Evolutionary conservation across 2,113 vertebrate genomes (phyloP).

Genomic region (Geococcyx californianus): DNA sequence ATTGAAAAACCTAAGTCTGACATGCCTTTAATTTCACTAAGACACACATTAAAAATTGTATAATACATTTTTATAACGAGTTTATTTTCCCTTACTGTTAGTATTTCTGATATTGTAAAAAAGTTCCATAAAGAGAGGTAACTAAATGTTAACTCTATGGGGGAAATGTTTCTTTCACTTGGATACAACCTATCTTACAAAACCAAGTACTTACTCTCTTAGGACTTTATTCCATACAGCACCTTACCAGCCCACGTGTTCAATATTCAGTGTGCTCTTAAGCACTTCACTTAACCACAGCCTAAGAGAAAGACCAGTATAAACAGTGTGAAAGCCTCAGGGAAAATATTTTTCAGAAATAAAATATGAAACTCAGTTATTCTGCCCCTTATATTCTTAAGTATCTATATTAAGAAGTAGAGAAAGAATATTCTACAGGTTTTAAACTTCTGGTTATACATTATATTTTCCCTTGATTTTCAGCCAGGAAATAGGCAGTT

Average conservation of each 20-base stretch:
- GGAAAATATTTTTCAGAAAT: not conserved
- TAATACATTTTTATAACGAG: not conserved
- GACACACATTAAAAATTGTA: not conserved
- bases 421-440: not conserved
- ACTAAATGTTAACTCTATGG: not conserved
- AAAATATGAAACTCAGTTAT: not conserved
- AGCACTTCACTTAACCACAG: not conserved
- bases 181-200: not conserved
- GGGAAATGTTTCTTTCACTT: not conserved
- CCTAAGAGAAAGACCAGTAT: not conserved
- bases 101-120: not conserved
- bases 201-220: not conserved
- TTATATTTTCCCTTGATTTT: not conserved
- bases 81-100: not conserved
- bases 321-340: not conserved
- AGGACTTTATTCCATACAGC: not conserved
- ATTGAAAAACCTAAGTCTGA: conserved; percentile 23
- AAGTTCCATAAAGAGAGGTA: not conserved
- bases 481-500: not conserved
- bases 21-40: conserved; percentile 51
- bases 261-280: not conserved
- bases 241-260: not conserved
- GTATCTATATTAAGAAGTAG: not conserved
- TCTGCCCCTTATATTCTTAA: not conserved
- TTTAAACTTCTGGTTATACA: not conserved